Evolutionary conservation across 2,888 invertebrate species (phyloP), one percentile per base, ranked within the genome.

Genomic region (Spodoptera picta): DNA sequence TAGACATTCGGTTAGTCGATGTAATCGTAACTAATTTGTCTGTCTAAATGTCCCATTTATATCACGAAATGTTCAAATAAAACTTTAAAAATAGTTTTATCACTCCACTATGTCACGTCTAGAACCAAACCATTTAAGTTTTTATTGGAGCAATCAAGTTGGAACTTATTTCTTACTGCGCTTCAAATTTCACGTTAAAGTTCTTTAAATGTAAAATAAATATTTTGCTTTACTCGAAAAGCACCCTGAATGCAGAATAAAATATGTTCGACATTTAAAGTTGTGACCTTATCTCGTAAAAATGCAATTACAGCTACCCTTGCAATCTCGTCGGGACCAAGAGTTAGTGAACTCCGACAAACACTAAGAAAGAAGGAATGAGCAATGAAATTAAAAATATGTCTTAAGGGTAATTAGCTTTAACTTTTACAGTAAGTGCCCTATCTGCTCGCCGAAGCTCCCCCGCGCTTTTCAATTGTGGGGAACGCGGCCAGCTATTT

Each of bases 331-430:
- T 67, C 82, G 84, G 81, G 82, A 85, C 87, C 84, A 82, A 75
- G 85, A 89, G 86, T 91, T 90, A 87, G 87, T 91, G 88, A 92
- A 92, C 91, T 92, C 91, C 87, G 82, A 83, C 89, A 89, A 92
- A 91, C 87, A 90, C 91, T 91, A 90, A 90, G 90, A 92, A 91
- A 92, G 90, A 88, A 93, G 88, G 89, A 92, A 91, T 90, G 91
- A 89, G 92, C 94, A 95, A 95, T 95, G 95, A 95, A 95, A 95
- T 95, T 95, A 95, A 95, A 95, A 95, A 95, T 95, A 95, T 95
- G 95, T 95, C 95, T 95, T 95, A 94, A 94, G 95, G 95, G 95
- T 94, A 95, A 95, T 95, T 95, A 95, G 95, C 93, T 92, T 92
- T 91, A 94, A 94, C 94, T 94, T 94, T 94, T 92, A 93, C 93